Base-by-base conservation (phyloP, 2,797 vertebrate species). In the Tadarida brasiliensis region DNA sequence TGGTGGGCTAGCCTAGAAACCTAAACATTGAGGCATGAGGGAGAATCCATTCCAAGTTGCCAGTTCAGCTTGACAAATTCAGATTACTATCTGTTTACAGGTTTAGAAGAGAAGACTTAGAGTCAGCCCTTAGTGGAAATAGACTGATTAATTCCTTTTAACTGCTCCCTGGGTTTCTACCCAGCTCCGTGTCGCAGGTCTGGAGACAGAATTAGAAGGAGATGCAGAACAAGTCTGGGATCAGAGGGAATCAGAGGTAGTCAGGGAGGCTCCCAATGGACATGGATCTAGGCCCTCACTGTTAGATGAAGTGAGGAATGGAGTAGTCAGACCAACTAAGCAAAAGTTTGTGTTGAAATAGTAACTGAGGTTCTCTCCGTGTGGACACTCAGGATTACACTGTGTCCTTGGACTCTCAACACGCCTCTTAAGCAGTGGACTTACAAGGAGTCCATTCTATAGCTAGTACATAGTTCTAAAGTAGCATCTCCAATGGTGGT, bases 31-130 rank as follows among this genome's bases (percentile, higher is more conserved):
- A 70, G 4, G 8, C 11, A 6, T 20, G 22, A 49, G 19, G 19
- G 1, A 17, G 26, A 73, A 71, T 57, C 68, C 2, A 61, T 59
- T 59, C 57, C 84, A 80, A 81, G n/a, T 51, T 95, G 59, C 71
- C 74, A 76, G 15, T 78, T 70, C 80, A 70, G 20, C 59, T 81
- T 82, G 28, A 87, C 56, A 94, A 78, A 74, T 85, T 70, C n/a
- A 77, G 59, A 87, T 59, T 19, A n/a, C 49, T 57, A 20, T 39
- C 65, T 78, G 24, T 61, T 65, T 83, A 35, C n/a, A 22, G 4
- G n/a, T 85, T 65, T 84, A 11, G 33, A 87, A n/a, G 28, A 80
- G 47, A 85, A 90, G 56, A 19, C 47, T 92, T n/a, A 89, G 63
- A 92, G 68, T 57, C 70, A 51, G 56, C 80, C 17, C 47, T 92